Conservation (phyloP, 2,113 vertebrate species). For the Rhineura floridana region DNA sequence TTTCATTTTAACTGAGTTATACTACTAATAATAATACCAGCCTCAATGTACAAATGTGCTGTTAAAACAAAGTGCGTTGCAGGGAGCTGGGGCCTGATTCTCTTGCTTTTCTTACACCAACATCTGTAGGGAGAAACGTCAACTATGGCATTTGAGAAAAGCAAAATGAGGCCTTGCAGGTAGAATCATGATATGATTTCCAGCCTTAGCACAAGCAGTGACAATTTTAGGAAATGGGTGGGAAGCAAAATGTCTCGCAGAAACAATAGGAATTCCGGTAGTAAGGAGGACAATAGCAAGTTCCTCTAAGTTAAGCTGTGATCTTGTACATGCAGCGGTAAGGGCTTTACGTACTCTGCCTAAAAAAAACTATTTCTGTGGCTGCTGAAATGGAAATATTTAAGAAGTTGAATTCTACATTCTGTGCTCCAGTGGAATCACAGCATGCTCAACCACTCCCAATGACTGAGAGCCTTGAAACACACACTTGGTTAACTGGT, state of each 20-base stretch:
- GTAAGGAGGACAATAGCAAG: neutral
- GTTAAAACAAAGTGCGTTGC: constrained; percentile 38
- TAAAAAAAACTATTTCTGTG: neutral
- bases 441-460: neutral
- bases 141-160: constrained; percentile 5
- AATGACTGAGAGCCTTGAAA: neutral
- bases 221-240: neutral
- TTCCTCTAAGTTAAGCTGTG: neutral
- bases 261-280: neutral
- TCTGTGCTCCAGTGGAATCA: neutral
- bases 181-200: neutral
- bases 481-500: neutral
- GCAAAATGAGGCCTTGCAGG: neutral
- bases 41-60: constrained; percentile 40
- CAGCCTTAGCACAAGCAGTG: neutral
- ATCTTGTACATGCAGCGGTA: neutral
- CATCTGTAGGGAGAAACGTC: constrained; percentile 20
- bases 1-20: constrained; percentile 57
- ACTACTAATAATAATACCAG: constrained; percentile 40
- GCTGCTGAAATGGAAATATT: neutral
- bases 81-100: constrained; percentile 4
- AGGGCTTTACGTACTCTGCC: too few relatives aligned
- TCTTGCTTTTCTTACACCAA: neutral
- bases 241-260: neutral
- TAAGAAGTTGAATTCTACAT: neutral